Evolutionary conservation across 92 coral and sea anemone genomes (phyloP), one percentile per base, ranked within the genome.

Genomic region (Scolanthus callimorphus): DNA sequence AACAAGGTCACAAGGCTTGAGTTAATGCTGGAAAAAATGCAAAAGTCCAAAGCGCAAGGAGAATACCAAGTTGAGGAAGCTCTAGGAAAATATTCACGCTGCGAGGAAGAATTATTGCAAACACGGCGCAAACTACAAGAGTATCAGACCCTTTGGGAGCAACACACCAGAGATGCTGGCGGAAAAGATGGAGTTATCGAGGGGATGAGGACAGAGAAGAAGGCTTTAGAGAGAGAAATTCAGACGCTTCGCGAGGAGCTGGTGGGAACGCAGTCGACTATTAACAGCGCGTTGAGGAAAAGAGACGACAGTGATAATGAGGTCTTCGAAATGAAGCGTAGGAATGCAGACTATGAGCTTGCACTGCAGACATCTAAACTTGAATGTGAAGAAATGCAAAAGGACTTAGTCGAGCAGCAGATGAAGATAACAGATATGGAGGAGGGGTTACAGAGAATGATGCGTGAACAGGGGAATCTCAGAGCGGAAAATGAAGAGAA

Each of bases 361-460:
- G 64, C 67, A 25, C 72, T 92, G 57, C 85, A 76, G 29, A 76
- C 98, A 24, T 41, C 82, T 70, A 66, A 67, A 29, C 94, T 89
- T 23, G 96, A 92, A 55, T 88, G 88, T 44, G 80, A 84, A 57
- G 98, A 92, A 57, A 77, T 92, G 97, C 89, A 92, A 51, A 83
- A 80, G 45, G 98, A 92, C 44, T 60, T 92, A 52, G 80, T 92
- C 26, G 80, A 69, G 17, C 73, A 79, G 53, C 90, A 82, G 73
- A 77, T 79, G 67, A 92, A 92, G 76, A 90, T 84, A 54, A 75
- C 86, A 23, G 90, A 88, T 27, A 51, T 83, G 26, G 92, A 92
- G 30, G 96, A 84, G 21, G 94, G 77, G 43, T 31, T 88, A 11
- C 98, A 88, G 60, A 74, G 78, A 19, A 69, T 69, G 15, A 31